Percentiles rank a stretch among this genome's conserved stretches.
These are phyloP conservation scores for Drosophila triauraria DNA, from an alignment of 1,140 invertebrate genomes.

Conservation along the genomic window DNA sequence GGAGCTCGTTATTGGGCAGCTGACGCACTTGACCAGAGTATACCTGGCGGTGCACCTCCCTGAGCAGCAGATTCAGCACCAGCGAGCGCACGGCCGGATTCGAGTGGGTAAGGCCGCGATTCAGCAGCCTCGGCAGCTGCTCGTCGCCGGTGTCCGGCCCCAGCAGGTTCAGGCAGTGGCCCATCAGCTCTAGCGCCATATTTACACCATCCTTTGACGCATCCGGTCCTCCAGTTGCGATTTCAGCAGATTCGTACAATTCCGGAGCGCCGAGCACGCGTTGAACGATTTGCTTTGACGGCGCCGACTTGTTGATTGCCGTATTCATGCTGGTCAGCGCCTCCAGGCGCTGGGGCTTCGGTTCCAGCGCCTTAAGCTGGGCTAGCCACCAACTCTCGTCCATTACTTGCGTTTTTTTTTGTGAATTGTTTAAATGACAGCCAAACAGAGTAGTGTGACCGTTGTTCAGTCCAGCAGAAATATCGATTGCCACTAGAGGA, in stretches of 20 bases:
- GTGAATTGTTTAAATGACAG: constrained; percentile 14
- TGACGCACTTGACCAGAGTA: neutral
- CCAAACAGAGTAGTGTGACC: neutral
- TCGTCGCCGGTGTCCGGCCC: constrained; percentile 86
- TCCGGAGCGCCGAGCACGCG: constrained; percentile 78
- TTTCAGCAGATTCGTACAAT: constrained; percentile 83
- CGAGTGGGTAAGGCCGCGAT: constrained; percentile 86
- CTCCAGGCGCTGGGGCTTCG: constrained; percentile 78
- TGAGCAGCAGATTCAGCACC: constrained; percentile 86
- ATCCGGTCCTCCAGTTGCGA: constrained; percentile 17
- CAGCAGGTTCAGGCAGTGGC: constrained; percentile 87
- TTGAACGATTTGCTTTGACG: constrained; percentile 57
- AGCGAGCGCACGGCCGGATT: constrained; percentile 85
- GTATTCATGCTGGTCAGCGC: constrained; percentile 61
- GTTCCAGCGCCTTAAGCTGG: constrained; percentile 78
- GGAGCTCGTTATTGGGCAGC: constrained; percentile 48
- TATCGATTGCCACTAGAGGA: neutral
- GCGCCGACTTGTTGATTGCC: constrained; percentile 61
- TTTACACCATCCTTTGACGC: constrained; percentile 57
- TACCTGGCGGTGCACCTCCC: constrained; percentile 41
- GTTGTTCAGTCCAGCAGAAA: neutral
- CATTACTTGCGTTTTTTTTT: constrained; percentile 46
- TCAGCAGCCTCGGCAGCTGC: constrained; percentile 76
- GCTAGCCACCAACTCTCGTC: constrained; percentile 85
- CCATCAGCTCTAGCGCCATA: constrained; percentile 87